Evolutionary conservation across 2,113 vertebrate genomes (phyloP), one percentile per base, ranked within the genome.

Genomic region (Chloroceryle aenea): DNA sequence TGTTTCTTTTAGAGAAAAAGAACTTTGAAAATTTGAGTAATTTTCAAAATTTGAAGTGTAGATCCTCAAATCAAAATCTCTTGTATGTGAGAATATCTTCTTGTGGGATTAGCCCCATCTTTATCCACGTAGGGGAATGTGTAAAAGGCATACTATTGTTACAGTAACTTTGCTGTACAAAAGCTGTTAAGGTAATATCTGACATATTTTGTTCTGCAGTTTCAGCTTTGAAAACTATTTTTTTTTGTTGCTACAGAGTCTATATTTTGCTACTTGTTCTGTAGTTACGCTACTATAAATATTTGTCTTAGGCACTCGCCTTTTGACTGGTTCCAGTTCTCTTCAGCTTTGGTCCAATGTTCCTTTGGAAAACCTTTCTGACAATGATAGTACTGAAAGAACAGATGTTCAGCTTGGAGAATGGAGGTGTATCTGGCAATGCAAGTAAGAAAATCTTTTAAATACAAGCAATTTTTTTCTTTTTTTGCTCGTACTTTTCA

Each of bases 371-470:
- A 97, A 87, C 26, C 68, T 88, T 91, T 71, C 96, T 95, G 98
- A 98, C 91, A 94, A 81, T 90, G 97, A 96, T 83, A 97, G 77
- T 78, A 47, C 38, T 87, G 96, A 96, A 77, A 97, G 95, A 96
- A 59, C 88, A 55, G 91, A 92, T 92, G 85, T 93, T 93, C 93
- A 92, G 59, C 94, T 91, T 85, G 98, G 97, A 71, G 94, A 98
- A 64, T 99, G 99, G 99, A 98, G 88, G 34, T 99, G 99, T 95
- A 98, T 99, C 96, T 99, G 99, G 99, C 98, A 99, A 59, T 99
- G 98, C 99, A 99, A 98, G 99, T 99, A 99, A 98, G 99, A 83
- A 92, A 40, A 10, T 11, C 1, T 2, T 84, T 84, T 91, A 62
- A 50, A 23, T 26, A 68, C 48, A 68, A 78, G 8, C 12, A 36